Evolutionary conservation across 2,797 vertebrate genomes (phyloP), one percentile per base, ranked within the genome.

Genomic region (Tiaroga cobitis): DNA sequence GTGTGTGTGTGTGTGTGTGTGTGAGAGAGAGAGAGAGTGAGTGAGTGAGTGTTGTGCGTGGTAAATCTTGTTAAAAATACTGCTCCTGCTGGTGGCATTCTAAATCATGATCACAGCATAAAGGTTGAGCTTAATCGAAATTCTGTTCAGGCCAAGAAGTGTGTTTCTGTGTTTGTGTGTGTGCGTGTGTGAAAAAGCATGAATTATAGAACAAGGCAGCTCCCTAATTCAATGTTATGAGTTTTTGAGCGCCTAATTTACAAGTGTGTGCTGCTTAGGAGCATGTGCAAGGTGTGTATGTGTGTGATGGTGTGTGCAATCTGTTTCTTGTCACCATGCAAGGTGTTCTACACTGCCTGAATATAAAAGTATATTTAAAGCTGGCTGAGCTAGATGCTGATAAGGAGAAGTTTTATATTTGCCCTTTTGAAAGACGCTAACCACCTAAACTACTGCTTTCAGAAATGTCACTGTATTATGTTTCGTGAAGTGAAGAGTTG

Each of bases 141-240:
- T 73, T 77, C 54, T 39, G 59, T 43, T 41, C 75, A 68, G 51
- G 86, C 39, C 19, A 56, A 34, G n/a, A 63, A 69, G 73, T 78
- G 65, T 78, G 72, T 59, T 26, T 82, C 5, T 76, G 65, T 39
- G 39, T 80, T 26, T 80, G 41, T 51, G 76, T 84, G 76, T 26
- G 54, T 79, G 81, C n/a, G 54, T 79, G 67, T 59, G 68, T 69
- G 16, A 43, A 87, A 79, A 89, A 56, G 37, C 39, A 81, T 89
- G 78, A 92, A 87, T 90, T 89, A 85, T 89, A 78, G 86, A 82
- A 84, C 83, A 75, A 80, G 78, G 78, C 68, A 76, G 54, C 26
- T 85, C 79, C 76, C 72, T 89, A 80, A 89, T 90, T 86, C 87
- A 86, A 78, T 87, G 74, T 87, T 87, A 86, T 90, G 83, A 88